Percentiles rank a stretch among this genome's conserved stretches.
These are phyloP conservation scores for Cheilosia variabilis DNA, from an alignment of 2,888 invertebrate species.

Conservation along the genomic window DNA sequence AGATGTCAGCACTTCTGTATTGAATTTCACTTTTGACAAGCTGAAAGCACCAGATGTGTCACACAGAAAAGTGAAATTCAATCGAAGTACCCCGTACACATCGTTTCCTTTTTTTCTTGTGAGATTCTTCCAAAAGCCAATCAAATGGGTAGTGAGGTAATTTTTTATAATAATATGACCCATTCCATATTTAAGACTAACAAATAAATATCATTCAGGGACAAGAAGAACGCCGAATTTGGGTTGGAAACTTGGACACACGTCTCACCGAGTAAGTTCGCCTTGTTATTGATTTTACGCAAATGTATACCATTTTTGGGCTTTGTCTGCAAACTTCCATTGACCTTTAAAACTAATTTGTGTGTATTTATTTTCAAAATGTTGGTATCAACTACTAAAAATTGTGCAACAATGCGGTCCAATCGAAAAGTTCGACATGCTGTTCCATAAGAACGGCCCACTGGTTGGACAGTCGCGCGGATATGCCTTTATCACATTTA, in stretches of 20 bases:
- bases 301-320: not conserved
- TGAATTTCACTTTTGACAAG: not conserved
- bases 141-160: conserved; percentile 58
- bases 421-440: conserved; percentile 97
- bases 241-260: conserved; percentile 96
- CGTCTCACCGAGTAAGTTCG: conserved; percentile 96
- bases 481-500: conserved; percentile 96
- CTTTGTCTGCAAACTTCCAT: not conserved
- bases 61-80: not conserved
- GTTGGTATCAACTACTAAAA: conserved; percentile 98
- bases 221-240: conserved; percentile 85
- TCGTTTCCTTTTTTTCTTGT: not conserved
- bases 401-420: conserved; percentile 96
- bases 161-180: not conserved
- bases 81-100: not conserved
- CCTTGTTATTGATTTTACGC: conserved; percentile 60
- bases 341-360: conserved; percentile 74
- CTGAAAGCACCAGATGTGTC: conserved; percentile 25
- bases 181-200: not conserved
- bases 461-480: conserved; percentile 95
- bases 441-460: conserved; percentile 96
- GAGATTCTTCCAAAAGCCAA: not conserved
- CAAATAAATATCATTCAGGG: conserved; percentile 30
- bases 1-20: not conserved
- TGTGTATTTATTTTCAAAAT: conserved; percentile 83